Evolutionary conservation across 2,888 invertebrate genomes (phyloP).

Genomic region (Lobophora halterata): DNA sequence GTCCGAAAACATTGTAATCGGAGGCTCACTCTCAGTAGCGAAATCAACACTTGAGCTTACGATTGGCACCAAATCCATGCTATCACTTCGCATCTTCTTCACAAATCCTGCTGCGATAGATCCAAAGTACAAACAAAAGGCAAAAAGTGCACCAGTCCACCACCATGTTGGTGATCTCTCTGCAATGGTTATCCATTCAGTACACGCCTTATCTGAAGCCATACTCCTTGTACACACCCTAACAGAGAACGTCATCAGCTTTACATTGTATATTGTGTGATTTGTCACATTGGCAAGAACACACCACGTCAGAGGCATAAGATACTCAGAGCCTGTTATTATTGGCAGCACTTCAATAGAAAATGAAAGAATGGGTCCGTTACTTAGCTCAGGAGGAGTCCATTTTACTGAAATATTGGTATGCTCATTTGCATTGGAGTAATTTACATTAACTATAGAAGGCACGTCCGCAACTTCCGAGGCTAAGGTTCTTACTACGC

Average conservation of each 20-base stretch:
- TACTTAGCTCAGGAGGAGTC: constrained; percentile 55
- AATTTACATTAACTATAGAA: constrained; percentile 34
- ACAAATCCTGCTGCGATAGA: constrained; percentile 46
- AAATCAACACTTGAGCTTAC: constrained; percentile 38
- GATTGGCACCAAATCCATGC: constrained; percentile 49
- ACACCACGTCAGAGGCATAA: constrained; percentile 55
- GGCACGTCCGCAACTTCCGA: constrained; percentile 54
- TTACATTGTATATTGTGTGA: constrained; percentile 37
- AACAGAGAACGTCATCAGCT: constrained; percentile 40
- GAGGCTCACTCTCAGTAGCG: constrained; percentile 53
- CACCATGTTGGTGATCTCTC: constrained; percentile 34
- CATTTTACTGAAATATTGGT: constrained; percentile 53
- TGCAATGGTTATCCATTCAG: constrained; percentile 32
- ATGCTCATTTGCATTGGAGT: constrained; percentile 35
- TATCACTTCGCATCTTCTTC: constrained; percentile 28
- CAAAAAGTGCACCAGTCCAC: constrained; percentile 51
- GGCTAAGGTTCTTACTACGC: constrained; percentile 54
- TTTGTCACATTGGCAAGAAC: constrained; percentile 40
- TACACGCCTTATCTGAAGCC: constrained; percentile 35
- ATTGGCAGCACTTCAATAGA: constrained; percentile 57
- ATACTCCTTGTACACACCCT: constrained; percentile 41
- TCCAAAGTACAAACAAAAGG: constrained; percentile 43
- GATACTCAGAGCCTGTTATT: constrained; percentile 34
- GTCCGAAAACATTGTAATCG: constrained; percentile 50
- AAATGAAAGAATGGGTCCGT: constrained; percentile 65